A percentile compares a stretch with the other conserved stretches of the same genome.
phyloP scores from a whole-genome alignment of 2,113 vertebrate species.

The Sterrhoptilus dennistouni region DNA sequence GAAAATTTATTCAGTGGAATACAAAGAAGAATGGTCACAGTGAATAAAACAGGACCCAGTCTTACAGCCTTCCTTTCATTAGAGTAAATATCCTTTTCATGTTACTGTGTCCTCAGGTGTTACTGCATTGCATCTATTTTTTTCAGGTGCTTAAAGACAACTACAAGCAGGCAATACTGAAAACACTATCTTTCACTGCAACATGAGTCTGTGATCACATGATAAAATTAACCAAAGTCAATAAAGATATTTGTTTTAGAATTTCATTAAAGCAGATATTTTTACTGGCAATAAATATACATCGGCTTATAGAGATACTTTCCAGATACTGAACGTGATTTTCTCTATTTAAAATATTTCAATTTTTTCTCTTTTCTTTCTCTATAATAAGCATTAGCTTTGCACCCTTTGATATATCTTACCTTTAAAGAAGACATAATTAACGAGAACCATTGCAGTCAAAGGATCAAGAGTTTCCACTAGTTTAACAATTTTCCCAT shows the following conservation, averaged over 20 bases:
- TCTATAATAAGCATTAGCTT: neutral
- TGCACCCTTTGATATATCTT: neutral
- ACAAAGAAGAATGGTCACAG: neutral
- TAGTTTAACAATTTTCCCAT: constrained; percentile 79
- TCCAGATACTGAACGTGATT: neutral
- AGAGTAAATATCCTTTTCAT: neutral
- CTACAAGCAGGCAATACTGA: neutral
- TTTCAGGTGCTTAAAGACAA: neutral
- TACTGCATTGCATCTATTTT: neutral
- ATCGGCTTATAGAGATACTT: neutral
- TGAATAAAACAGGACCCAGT: neutral
- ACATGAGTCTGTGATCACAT: neutral
- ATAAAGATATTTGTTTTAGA: neutral
- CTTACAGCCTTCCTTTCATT: neutral
- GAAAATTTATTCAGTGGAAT: neutral
- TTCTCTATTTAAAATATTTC: neutral
- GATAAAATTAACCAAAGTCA: neutral
- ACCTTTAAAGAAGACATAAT: constrained; percentile 85
- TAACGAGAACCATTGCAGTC: constrained; percentile 82
- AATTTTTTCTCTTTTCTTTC: neutral
- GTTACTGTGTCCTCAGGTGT: neutral
- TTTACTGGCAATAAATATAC: neutral
- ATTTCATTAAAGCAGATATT: neutral
- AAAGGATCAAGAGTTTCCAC: constrained; percentile 75
- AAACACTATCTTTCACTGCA: neutral